A percentile compares a stretch with the other conserved stretches of the same genome.
Evolutionary conservation across 1,140 invertebrate genomes (phyloP).

Genomic region (Papilio glaucus): DNA sequence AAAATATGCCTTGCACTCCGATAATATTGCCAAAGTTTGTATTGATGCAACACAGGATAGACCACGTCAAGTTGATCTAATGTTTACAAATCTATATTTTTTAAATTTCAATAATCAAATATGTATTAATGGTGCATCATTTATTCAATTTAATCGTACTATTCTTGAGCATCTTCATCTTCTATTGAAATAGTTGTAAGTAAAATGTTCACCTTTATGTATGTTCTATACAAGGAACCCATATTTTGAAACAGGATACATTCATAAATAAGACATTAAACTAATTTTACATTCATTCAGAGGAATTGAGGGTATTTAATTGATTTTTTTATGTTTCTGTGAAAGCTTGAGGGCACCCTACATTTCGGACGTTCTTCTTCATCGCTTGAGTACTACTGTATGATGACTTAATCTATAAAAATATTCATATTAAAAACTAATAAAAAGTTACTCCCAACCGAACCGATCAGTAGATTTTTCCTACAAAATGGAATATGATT

Average conservation of each 20-base stretch:
- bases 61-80: neutral
- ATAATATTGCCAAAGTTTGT: constrained; percentile 1
- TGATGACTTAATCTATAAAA: neutral
- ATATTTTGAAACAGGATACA: neutral
- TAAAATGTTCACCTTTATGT: too few relatives aligned
- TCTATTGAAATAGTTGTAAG: too few relatives aligned
- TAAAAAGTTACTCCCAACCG: neutral
- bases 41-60: neutral
- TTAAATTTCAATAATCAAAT: too few relatives aligned
- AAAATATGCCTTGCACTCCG: constrained; percentile 54
- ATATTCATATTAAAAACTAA: neutral
- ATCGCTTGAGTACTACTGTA: too few relatives aligned
- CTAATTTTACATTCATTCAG: neutral
- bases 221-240: too few relatives aligned
- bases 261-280: neutral
- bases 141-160: too few relatives aligned
- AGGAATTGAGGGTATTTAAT: neutral
- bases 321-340: too few relatives aligned
- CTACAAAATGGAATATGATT: neutral
- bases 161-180: too few relatives aligned
- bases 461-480: neutral
- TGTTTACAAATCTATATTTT: neutral
- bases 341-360: too few relatives aligned
- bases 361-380: too few relatives aligned
- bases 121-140: too few relatives aligned